Evolutionary conservation across 2,888 invertebrate genomes (phyloP), one percentile per base, ranked within the genome.

Genomic region (Orchesella flavescens): DNA sequence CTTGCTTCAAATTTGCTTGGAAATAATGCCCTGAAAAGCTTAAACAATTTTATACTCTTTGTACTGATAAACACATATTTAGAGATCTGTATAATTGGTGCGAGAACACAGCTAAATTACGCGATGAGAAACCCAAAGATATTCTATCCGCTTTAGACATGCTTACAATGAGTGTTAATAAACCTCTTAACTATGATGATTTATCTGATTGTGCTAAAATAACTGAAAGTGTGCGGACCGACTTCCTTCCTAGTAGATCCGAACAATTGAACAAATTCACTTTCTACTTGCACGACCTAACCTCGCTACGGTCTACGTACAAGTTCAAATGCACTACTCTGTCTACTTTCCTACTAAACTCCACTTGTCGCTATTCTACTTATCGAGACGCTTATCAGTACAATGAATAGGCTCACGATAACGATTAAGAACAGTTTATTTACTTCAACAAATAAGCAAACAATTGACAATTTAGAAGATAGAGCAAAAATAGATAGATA

Each of bases 1-100:
- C 24, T n/a, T 71, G 24, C 17, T 68, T 71, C 53, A 34, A 71
- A 24, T 10, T 9, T 24, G 71, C 55, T 3, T 71, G 71, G 71
- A 23, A 71, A 55, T 13, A 24, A n/a, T 19, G 17, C 10, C 23
- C 21, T 13, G 0, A n/a, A 17, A 10, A 24, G 1, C 34, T 55
- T 34, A 21, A 24, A 34, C 17, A 24, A 24, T 13, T 24, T 12
- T 71, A 53, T 12, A 1, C 1, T 9, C 15, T 24, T 7, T 44
- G 7, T 12, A 34, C 7, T n/a, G 71, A 71, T 55, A 24, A 15
- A 9, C 1, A 15, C 2, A 71, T 71, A 13, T 71, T 71, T 34
- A 71, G 17, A 34, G 34, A 71, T 7, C 21, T 71, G 17, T 12
- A 55, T 55, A 24, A 1, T 10, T 71, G 71, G 71, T 2, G 71